Conservation (phyloP, 2,888 invertebrate species). For the Hirtodrosophila cameraria region DNA sequence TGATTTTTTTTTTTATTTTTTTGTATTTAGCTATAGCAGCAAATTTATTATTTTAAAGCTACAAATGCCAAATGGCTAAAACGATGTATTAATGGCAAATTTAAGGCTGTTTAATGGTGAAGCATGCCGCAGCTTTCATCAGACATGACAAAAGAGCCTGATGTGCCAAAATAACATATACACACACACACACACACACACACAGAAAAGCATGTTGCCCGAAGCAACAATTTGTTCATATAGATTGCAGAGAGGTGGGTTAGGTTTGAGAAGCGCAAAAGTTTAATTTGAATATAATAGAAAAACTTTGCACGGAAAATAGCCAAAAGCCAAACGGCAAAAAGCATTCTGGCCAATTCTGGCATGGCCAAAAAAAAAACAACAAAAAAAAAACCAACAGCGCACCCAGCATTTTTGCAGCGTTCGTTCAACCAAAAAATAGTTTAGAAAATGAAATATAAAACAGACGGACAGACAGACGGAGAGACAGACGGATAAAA, state of each 20-base stretch:
- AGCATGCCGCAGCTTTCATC: conserved; percentile 59
- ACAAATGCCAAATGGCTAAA: conserved; percentile 28
- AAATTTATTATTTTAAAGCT: conserved; percentile 61
- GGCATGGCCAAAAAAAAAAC: conserved; percentile 35
- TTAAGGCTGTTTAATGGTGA: conserved; percentile 56
- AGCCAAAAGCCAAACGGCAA: conserved; percentile 60
- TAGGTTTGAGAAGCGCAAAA: conserved; percentile 39
- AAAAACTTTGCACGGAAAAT: conserved; percentile 67
- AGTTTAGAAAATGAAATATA: conserved; percentile 49
- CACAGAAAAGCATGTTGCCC: conserved; percentile 15
- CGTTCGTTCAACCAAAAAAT: conserved; percentile 47
- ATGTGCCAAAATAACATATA: conserved; percentile 36
- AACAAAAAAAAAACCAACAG: conserved; percentile 35
- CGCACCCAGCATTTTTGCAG: too few species aligned
- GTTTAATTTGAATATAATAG: conserved; percentile 80
- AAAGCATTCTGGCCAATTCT: conserved; percentile 48
- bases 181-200: conserved; percentile 1
- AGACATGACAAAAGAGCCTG: conserved; percentile 29
- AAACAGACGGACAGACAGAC: conserved; percentile 25
- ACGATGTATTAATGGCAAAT: conserved; percentile 43
- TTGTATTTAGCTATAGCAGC: neutral
- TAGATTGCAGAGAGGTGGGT: conserved; percentile 6
- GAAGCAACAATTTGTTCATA: conserved; percentile 62
- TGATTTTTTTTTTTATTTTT: neutral
- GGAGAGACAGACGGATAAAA: too few species aligned